phyloP scores from a whole-genome alignment of 2,797 vertebrate species.

The Borostomias antarcticus region DNA sequence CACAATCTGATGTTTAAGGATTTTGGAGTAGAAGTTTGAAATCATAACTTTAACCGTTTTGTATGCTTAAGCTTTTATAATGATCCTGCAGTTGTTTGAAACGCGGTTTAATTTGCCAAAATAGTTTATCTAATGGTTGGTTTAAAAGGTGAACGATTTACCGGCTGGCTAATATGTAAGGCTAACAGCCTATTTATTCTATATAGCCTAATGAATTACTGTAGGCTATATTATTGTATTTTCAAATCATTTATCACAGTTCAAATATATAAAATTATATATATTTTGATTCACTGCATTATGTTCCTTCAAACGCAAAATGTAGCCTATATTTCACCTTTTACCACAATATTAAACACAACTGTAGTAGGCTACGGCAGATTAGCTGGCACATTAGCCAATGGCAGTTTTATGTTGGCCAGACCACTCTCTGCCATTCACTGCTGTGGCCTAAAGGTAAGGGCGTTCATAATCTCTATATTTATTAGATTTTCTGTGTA shows the following conservation, averaged over 20 bases:
- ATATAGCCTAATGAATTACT: not conserved
- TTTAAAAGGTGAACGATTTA: not conserved
- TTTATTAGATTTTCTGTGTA: not conserved
- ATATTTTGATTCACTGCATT: not conserved
- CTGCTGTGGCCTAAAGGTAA: too few species aligned
- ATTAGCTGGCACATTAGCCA: not conserved
- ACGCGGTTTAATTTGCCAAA: too few species aligned
- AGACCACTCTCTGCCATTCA: too few species aligned
- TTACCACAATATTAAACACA: not conserved
- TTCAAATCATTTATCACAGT: not conserved
- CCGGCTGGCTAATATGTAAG: too few species aligned
- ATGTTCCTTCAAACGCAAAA: not conserved
- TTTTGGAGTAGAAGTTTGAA: not conserved
- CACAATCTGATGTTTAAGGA: not conserved
- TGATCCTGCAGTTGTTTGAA: not conserved
- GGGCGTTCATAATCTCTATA: too few species aligned
- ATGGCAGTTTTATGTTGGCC: too few species aligned
- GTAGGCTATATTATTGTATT: not conserved
- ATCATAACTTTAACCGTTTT: not conserved
- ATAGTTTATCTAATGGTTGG: not conserved
- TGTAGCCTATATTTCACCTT: not conserved
- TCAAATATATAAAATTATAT: not conserved
- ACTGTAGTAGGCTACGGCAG: not conserved
- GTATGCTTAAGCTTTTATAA: not conserved
- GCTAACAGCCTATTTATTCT: too few species aligned